Conservation (phyloP, 2,113 vertebrate genomes). For the Colaptes auratus region DNA sequence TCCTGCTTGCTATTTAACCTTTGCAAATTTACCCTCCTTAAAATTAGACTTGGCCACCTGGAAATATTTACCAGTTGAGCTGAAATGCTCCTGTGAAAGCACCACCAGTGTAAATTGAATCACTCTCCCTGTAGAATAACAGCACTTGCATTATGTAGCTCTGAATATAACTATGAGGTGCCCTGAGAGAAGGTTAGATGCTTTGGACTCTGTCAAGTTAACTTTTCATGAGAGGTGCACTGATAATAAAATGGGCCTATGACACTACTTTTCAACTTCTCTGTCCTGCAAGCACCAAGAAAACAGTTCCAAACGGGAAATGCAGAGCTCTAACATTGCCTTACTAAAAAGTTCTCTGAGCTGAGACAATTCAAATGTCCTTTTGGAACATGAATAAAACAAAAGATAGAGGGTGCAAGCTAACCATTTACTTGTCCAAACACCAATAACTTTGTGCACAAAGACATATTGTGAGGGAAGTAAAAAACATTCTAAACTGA, state of each 20-base stretch:
- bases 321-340: neutral
- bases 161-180: neutral
- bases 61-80: constrained; percentile 71
- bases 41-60: constrained; percentile 68
- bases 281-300: neutral
- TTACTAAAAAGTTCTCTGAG: neutral
- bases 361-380: neutral
- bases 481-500: neutral
- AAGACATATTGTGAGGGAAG: neutral
- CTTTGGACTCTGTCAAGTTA: constrained; percentile 58
- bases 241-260: constrained; percentile 6
- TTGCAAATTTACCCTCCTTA: constrained; percentile 69
- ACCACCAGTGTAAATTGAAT: constrained; percentile 15
- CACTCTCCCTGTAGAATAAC: neutral
- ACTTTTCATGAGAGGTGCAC: neutral
- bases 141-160: neutral
- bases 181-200: constrained; percentile 22
- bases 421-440: neutral
- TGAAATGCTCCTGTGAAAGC: constrained; percentile 40
- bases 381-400: neutral
- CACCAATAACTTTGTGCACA: neutral
- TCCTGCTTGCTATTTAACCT: constrained; percentile 60
- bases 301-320: neutral
- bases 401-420: neutral
- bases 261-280: neutral